Evolutionary conservation across 1,140 invertebrate genomes (phyloP).

Genomic region (Odontomachus brunneus): DNA sequence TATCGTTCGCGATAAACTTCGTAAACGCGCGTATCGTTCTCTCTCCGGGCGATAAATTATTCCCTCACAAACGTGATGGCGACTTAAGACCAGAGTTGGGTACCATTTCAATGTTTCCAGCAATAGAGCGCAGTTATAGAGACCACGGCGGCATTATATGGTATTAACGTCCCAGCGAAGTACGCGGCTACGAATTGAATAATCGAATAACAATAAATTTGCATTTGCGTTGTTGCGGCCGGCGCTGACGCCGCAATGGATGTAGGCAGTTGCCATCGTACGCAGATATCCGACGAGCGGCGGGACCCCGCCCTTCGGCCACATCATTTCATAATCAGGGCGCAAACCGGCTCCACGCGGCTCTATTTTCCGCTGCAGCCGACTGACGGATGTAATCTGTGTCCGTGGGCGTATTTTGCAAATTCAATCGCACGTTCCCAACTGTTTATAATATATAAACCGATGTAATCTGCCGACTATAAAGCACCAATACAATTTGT

Average conservation of each 20-base stretch:
- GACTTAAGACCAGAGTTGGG: constrained; percentile 53
- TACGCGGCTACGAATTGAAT: constrained; percentile 80
- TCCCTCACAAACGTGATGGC: constrained; percentile 35
- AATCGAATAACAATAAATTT: constrained; percentile 85
- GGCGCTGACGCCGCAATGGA: constrained; percentile 79
- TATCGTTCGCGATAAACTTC: constrained; percentile 36
- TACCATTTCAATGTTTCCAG: constrained; percentile 53
- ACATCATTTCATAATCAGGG: constrained; percentile 83
- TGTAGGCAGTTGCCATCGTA: constrained; percentile 78
- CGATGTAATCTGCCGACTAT: constrained; percentile 45
- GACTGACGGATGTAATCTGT: constrained; percentile 71
- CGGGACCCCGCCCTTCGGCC: constrained; percentile 74
- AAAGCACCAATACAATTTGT: constrained; percentile 52
- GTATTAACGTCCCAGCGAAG: constrained; percentile 81
- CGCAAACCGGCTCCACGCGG: constrained; percentile 78
- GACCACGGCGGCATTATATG: constrained; percentile 74
- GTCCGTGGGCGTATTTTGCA: constrained; percentile 60
- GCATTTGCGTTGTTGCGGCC: constrained; percentile 82
- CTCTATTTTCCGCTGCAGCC: constrained; percentile 62
- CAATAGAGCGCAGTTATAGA: constrained; percentile 58
- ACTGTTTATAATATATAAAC: constrained; percentile 59
- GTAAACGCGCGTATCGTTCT: neutral
- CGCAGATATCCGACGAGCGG: constrained; percentile 64
- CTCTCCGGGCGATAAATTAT: constrained; percentile 53
- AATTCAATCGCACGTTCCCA: constrained; percentile 59